Base-by-base conservation (phyloP, 2,888 invertebrate genomes). In the Drosophila antonietae region DNA sequence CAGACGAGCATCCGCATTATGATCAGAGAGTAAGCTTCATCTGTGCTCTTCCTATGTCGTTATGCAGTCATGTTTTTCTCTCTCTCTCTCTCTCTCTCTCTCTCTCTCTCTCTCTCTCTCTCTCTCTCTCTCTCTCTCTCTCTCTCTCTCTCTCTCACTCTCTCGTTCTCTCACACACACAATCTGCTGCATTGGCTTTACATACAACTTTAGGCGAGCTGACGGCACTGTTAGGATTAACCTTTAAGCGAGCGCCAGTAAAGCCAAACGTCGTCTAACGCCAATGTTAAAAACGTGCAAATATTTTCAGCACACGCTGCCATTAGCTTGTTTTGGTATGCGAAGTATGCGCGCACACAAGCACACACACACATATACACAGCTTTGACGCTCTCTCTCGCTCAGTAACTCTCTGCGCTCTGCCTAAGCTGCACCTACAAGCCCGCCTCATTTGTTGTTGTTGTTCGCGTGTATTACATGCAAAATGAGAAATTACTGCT, bases 201-300 rank as follows among this genome's bases (percentile, higher is more conserved):
- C 39, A 18, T 14, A 39, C 9, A 37, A 12, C 37, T 47, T 59
- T 31, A n/a, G 49, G 46, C 47, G 44, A 64, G 53, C 59, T 73
- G 68, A 63, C 69, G 66, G 46, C 61, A 14, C 59, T 53, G 41
- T 56, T 58, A 33, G 67, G 62, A 65, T 75, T 78, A 78, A 78
- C 79, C 79, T 75, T 78, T 78, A 62, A 56, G 62, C 49, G 33
- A 44, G 57, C 68, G 66, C 63, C 58, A 69, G 68, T 56, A 56
- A 64, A 46, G 49, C 66, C 62, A 74, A 55, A 20, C 52, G 58
- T 62, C 56, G 61, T 59, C 56, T 72, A 75, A 51, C 68, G 58
- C 51, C 78, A 70, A 70, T 74, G 73, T 72, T 68, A 67, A 73
- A 86, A 87, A 87, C 84, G 87, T 87, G 84, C 87, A 81, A 84